Evolutionary conservation across 2,888 invertebrate species (phyloP).

Genomic region (Catocala sponsa): DNA sequence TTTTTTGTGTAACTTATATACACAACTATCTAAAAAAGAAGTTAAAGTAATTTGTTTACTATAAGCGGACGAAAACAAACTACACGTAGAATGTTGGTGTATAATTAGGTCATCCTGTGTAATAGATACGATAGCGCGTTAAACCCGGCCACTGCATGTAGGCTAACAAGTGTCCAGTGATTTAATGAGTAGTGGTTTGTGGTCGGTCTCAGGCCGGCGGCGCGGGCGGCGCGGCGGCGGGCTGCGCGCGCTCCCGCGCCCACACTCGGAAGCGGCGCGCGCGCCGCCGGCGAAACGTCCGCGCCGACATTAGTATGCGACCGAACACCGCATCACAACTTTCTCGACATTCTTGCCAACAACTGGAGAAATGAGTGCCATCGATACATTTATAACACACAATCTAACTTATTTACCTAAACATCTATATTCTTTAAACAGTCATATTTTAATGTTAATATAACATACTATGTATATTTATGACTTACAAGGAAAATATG

Average conservation of each 20-base stretch:
- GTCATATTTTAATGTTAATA: too few relatives aligned
- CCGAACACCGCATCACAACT: constrained; percentile 82
- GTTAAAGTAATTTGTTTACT: neutral
- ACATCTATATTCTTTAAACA: constrained; percentile 1
- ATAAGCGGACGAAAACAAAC: neutral
- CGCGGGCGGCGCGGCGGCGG: constrained; percentile 49
- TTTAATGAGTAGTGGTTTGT: constrained; percentile 65
- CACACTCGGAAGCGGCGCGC: constrained; percentile 47
- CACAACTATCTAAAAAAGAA: too few relatives aligned
- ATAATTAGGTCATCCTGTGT: constrained; percentile 17
- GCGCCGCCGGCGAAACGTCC: constrained; percentile 67
- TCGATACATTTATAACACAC: constrained; percentile 70
- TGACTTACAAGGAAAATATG: too few relatives aligned
- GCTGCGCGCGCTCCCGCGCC: constrained; percentile 36
- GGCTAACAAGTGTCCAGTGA: constrained; percentile 80
- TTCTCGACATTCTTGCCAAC: constrained; percentile 86
- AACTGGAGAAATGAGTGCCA: constrained; percentile 81
- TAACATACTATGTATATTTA: too few relatives aligned
- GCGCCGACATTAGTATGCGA: constrained; percentile 82
- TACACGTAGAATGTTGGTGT: neutral
- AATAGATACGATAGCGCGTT: constrained; percentile 16
- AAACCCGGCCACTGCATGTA: constrained; percentile 73
- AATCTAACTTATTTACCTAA: constrained; percentile 50
- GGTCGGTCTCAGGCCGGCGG: constrained; percentile 46
- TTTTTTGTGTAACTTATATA: neutral